Evolutionary conservation across 2,888 invertebrate genomes (phyloP).

Genomic region (Adelphocoris suturalis): DNA sequence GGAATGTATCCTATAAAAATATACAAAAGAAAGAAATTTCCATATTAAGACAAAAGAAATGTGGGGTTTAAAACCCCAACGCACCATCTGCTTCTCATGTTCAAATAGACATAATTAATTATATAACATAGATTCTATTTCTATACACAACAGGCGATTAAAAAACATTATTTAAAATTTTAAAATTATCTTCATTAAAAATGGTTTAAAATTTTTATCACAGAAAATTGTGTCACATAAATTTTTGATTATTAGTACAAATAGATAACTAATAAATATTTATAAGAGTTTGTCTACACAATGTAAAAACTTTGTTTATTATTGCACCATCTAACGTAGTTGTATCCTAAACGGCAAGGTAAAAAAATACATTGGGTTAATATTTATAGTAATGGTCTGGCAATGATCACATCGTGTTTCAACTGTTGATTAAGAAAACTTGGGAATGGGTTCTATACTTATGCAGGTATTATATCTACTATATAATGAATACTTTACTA

Average conservation of each 20-base stretch:
- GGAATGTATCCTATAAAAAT: constrained; percentile 11
- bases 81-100: constrained; percentile 24
- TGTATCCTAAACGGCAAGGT: constrained; percentile 14
- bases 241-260: constrained; percentile 51
- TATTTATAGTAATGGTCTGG: neutral
- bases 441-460: too few relatives aligned
- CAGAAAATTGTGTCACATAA: constrained; percentile 56
- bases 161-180: neutral
- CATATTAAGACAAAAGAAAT: neutral
- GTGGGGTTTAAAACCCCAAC: neutral
- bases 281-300: constrained; percentile 1
- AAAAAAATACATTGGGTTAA: neutral
- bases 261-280: constrained; percentile 2
- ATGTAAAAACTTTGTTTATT: constrained; percentile 17
- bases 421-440: too few relatives aligned
- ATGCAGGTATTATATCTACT: too few relatives aligned
- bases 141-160: constrained; percentile 28
- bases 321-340: constrained; percentile 46
- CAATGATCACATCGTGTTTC: neutral
- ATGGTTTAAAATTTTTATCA: constrained; percentile 53
- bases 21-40: neutral
- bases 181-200: constrained; percentile 23
- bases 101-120: neutral
- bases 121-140: constrained; percentile 1
- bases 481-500: too few relatives aligned